These are phyloP conservation scores for Deroplatys truncata DNA, from an alignment of 2,888 invertebrate genomes.

Conservation along the genomic window DNA sequence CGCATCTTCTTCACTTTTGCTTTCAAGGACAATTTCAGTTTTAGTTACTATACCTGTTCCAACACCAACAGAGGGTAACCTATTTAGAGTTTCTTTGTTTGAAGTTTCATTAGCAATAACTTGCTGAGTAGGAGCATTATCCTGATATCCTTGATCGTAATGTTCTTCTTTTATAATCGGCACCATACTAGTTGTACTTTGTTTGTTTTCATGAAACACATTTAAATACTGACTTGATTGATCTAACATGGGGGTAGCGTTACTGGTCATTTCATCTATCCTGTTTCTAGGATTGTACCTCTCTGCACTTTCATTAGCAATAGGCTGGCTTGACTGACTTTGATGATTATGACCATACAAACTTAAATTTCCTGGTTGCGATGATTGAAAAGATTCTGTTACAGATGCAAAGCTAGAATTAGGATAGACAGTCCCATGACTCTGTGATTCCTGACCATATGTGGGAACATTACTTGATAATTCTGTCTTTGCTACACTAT, in stretches of 20 bases:
- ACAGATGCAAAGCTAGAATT: background rate
- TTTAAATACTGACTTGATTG: background rate
- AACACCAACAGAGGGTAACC: background rate
- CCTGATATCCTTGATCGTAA: background rate
- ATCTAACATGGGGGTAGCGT: background rate
- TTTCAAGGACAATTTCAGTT: background rate
- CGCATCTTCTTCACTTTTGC: background rate
- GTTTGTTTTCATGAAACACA: background rate
- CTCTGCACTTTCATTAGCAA: background rate
- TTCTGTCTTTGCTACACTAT: background rate
- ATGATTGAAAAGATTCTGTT: background rate
- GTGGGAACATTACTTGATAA: background rate
- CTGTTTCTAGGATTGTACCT: background rate
- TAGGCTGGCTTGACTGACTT: background rate
- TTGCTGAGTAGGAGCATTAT: background rate
- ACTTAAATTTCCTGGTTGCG: background rate
- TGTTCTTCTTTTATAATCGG: background rate
- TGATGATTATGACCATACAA: background rate
- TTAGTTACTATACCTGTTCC: background rate
- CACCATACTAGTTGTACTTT: background rate
- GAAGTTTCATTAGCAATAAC: background rate
- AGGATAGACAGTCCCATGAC: background rate
- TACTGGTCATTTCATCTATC: background rate
- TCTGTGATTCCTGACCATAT: background rate
- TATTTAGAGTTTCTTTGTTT: background rate